phyloP scores from a whole-genome alignment of 2,113 vertebrate species.

The Ovibos moschatus region DNA sequence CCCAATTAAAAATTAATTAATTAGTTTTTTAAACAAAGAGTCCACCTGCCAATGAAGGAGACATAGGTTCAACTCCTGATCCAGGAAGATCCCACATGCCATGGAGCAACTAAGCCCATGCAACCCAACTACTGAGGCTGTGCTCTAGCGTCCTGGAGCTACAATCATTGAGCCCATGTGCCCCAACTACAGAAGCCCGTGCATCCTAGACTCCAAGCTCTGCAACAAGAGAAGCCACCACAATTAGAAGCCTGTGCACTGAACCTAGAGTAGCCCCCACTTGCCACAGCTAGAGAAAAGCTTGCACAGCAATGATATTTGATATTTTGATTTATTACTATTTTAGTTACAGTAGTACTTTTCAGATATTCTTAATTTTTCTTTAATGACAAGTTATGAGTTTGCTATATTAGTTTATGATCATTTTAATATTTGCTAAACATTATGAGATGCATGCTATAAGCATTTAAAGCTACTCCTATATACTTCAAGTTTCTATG shows the following conservation, averaged over 20 bases:
- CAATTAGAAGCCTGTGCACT: neutral
- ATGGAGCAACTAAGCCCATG: neutral
- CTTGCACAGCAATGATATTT: neutral
- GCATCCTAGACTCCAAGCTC: neutral
- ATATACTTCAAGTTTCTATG: neutral
- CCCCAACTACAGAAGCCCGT: rapidly evolving
- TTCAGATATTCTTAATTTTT: neutral
- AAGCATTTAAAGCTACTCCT: neutral
- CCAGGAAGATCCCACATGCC: neutral
- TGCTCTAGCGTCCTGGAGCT: rapidly evolving
- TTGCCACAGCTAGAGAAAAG: neutral
- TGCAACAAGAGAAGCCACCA: neutral
- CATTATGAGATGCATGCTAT: neutral
- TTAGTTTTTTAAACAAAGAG: neutral
- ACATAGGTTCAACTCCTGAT: neutral
- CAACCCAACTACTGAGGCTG: neutral
- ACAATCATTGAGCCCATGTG: neutral
- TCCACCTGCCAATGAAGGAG: neutral
- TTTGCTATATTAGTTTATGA: conserved; percentile 10
- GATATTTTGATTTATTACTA: neutral
- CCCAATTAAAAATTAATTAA: neutral
- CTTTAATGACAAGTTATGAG: neutral
- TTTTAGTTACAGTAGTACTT: neutral
- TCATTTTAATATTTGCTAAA: conserved; percentile 1
- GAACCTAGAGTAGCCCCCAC: neutral